Evolutionary conservation across 2,113 vertebrate species (phyloP).

Genomic region (Macheiramphus alcinus): DNA sequence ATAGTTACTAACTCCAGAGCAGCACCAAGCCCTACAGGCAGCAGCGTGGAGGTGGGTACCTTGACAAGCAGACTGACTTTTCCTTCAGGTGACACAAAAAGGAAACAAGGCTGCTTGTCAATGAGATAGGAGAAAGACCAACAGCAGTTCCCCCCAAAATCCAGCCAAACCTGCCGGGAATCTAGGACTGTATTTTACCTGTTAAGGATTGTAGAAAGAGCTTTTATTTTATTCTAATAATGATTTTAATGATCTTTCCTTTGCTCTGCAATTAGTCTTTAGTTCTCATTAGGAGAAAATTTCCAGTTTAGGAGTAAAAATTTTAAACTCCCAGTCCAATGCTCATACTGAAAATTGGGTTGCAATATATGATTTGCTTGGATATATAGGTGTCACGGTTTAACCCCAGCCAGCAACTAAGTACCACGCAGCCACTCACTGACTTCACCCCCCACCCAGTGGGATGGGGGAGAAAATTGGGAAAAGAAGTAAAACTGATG

Average conservation of each 20-base stretch:
- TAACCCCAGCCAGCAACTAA: too few relatives aligned
- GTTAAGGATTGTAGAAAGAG: not conserved
- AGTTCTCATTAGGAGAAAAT: not conserved
- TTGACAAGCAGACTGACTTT: not conserved
- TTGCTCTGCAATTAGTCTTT: not conserved
- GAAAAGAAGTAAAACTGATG: too few relatives aligned
- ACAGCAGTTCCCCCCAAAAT: accelerated
- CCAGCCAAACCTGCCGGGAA: not conserved
- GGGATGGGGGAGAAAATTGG: too few relatives aligned
- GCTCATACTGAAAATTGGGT: not conserved
- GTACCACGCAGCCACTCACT: too few relatives aligned
- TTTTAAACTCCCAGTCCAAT: not conserved
- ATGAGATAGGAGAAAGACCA: not conserved
- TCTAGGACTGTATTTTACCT: not conserved
- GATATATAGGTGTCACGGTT: too few relatives aligned
- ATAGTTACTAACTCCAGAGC: not conserved
- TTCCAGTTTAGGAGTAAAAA: not conserved
- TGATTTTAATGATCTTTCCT: not conserved
- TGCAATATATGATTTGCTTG: not conserved
- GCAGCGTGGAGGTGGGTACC: not conserved
- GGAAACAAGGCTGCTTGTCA: not conserved
- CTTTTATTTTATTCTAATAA: not conserved
- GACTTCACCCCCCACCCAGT: too few relatives aligned
- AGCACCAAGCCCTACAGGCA: not conserved
- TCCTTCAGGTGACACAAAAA: not conserved